A percentile compares a stretch with the other conserved stretches of the same genome.
phyloP scores from a whole-genome alignment of 1,140 invertebrate species.

The Aleiodes sp. region DNA sequence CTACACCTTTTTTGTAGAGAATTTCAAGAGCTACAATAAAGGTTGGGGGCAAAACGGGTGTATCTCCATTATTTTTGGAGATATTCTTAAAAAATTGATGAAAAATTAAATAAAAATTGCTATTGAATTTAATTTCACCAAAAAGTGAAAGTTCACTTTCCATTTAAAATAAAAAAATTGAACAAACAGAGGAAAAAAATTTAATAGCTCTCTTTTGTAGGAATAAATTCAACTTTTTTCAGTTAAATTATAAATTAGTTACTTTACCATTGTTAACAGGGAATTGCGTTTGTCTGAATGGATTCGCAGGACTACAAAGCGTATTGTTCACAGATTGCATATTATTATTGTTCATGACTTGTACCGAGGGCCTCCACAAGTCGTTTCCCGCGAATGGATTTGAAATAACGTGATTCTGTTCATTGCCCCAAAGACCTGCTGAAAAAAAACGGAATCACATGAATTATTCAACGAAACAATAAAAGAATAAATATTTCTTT shows the following conservation, averaged over 20 bases:
- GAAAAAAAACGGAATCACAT: constrained; percentile 33
- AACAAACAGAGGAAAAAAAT: neutral
- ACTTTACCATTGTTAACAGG: constrained; percentile 59
- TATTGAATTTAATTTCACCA: constrained; percentile 6
- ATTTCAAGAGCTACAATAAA: too few species aligned
- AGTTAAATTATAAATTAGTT: constrained; percentile 18
- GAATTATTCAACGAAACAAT: neutral
- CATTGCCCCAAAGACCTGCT: constrained; percentile 54
- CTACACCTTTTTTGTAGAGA: too few species aligned
- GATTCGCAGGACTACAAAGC: constrained; percentile 57
- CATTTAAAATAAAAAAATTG: neutral
- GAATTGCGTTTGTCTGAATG: constrained; percentile 57
- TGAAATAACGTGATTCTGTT: constrained; percentile 59
- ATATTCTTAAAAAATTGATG: too few species aligned
- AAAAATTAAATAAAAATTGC: too few species aligned
- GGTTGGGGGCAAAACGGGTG: too few species aligned
- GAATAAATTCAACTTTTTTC: too few species aligned
- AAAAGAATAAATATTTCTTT: constrained; percentile 24
- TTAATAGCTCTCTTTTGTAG: too few species aligned
- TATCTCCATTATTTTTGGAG: too few species aligned
- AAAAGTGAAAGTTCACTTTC: neutral
- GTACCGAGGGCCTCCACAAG: constrained; percentile 57
- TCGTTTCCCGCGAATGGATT: constrained; percentile 59
- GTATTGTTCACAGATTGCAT: constrained; percentile 54
- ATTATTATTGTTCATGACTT: constrained; percentile 54